Percentiles rank a stretch among this genome's conserved stretches.
Evolutionary conservation across 1,140 invertebrate species (phyloP).

Genomic region (Hyles vespertilio): DNA sequence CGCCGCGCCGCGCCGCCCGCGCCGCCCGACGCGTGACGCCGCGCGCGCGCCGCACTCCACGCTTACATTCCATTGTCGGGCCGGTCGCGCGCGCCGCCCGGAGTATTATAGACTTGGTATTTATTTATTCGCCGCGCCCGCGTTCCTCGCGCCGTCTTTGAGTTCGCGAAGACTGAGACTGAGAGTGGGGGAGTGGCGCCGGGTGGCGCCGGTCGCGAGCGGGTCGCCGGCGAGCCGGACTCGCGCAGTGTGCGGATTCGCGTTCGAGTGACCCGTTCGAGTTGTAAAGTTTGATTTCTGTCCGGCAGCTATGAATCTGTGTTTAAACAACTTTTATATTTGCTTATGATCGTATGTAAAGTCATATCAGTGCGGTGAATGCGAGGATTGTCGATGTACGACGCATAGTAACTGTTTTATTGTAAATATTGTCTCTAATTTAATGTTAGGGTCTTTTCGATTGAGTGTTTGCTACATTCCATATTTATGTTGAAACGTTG

Average conservation of each 20-base stretch:
- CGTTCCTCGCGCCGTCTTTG: constrained; percentile 63
- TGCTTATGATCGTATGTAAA: constrained; percentile 59
- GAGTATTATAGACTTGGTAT: constrained; percentile 72
- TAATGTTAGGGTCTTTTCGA: constrained; percentile 69
- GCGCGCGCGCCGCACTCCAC: constrained; percentile 51
- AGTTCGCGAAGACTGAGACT: constrained; percentile 71
- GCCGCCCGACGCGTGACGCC: constrained; percentile 20
- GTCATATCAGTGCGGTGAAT: constrained; percentile 71
- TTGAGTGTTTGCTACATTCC: constrained; percentile 74
- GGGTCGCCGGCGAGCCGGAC: constrained; percentile 58
- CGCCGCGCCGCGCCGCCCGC: constrained; percentile 47
- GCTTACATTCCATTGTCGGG: constrained; percentile 72
- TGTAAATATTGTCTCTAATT: constrained; percentile 73
- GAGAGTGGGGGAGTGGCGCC: constrained; percentile 44
- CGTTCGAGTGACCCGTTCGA: constrained; percentile 58
- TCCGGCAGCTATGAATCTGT: constrained; percentile 64
- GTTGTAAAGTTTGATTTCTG: constrained; percentile 67
- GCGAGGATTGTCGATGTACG: constrained; percentile 69
- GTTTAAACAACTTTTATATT: constrained; percentile 76
- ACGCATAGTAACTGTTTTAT: constrained; percentile 72
- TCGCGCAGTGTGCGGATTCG: constrained; percentile 68
- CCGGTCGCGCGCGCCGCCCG: constrained; percentile 55
- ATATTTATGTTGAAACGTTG: constrained; percentile 75
- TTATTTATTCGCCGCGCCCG: constrained; percentile 70
- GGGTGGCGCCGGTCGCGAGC: neutral